Conservation (phyloP, 1,140 invertebrate genomes). For the Drosophila funebris region DNA sequence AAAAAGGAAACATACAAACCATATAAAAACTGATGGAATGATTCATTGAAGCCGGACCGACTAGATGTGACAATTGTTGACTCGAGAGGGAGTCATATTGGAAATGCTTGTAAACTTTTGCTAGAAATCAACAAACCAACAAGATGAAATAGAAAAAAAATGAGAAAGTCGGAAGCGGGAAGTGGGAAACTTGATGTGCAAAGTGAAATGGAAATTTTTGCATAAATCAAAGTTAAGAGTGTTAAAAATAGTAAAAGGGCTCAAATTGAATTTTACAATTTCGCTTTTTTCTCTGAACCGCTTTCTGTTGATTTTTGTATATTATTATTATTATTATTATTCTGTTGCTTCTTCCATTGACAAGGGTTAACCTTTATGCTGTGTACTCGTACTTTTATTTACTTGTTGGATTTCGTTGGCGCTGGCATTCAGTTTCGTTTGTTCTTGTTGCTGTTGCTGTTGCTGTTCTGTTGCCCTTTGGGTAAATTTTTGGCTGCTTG, state of each 20-base stretch:
- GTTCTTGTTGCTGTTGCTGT: too few species aligned
- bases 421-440: too few species aligned
- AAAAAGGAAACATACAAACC: constrained; percentile 33
- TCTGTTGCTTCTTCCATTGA: constrained; percentile 10
- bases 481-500: constrained; percentile 76
- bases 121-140: constrained; percentile 74
- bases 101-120: constrained; percentile 72
- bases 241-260: constrained; percentile 67
- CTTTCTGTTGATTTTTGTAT: neutral
- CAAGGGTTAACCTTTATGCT: constrained; percentile 46
- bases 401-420: constrained; percentile 58
- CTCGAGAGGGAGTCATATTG: constrained; percentile 38
- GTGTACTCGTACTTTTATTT: constrained; percentile 61
- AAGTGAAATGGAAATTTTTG: constrained; percentile 79
- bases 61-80: constrained; percentile 59
- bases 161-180: too few species aligned
- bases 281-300: constrained; percentile 19
- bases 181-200: constrained; percentile 53
- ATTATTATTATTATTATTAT: neutral
- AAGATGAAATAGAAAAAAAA: constrained; percentile 18
- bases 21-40: constrained; percentile 52
- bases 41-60: constrained; percentile 57
- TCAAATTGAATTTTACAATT: constrained; percentile 77
- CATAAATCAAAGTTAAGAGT: constrained; percentile 81
- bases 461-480: constrained; percentile 58